Conservation (phyloP, 2,888 invertebrate genomes). For the Dryocosmus kuriphilus region DNA sequence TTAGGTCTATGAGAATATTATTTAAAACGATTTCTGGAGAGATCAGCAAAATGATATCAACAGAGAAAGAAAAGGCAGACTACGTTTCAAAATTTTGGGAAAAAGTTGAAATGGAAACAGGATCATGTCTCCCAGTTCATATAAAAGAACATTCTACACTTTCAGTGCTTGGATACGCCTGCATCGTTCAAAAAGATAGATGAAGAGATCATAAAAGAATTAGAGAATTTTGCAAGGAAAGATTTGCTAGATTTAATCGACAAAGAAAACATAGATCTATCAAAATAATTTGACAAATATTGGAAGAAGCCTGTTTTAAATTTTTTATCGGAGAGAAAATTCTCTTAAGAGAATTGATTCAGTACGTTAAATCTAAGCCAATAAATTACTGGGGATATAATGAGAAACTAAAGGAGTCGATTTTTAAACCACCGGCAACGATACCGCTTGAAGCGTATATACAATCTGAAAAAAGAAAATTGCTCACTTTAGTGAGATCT, state of each 20-base stretch:
- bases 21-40: no score
- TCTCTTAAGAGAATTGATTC: constrained; percentile 1
- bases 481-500: neutral
- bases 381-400: constrained; percentile 6
- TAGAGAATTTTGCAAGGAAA: neutral
- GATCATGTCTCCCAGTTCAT: constrained; percentile 25
- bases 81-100: neutral
- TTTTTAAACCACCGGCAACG: neutral
- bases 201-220: neutral
- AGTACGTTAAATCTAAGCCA: neutral
- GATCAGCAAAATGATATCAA: no score
- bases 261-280: neutral
- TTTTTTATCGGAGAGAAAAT: constrained; percentile 31
- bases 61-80: neutral
- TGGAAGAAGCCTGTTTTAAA: neutral
- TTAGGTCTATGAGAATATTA: no score
- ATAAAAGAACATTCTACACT: constrained; percentile 42
- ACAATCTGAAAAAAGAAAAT: constrained; percentile 1
- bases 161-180: constrained; percentile 43
- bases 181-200: constrained; percentile 27
- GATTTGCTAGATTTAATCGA: neutral
- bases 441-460: neutral
- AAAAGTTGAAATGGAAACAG: constrained; percentile 1
- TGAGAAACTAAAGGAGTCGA: neutral
- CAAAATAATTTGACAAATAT: neutral